phyloP scores from a whole-genome alignment of 2,888 invertebrate species.

The Lamellibrachia satsuma region DNA sequence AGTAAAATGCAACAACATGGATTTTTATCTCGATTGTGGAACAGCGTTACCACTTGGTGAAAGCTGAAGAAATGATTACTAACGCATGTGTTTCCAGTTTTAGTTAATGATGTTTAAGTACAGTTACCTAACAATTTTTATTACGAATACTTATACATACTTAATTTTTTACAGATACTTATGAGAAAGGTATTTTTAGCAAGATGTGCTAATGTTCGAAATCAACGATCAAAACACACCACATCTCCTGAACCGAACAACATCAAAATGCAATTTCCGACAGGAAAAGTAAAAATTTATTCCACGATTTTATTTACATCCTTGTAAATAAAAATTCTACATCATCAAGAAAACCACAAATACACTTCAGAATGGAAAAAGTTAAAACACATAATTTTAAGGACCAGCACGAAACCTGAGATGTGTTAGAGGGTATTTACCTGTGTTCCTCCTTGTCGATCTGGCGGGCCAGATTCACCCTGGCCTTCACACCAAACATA shows the following conservation, averaged over 20 bases:
- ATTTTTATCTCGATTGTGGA: background rate
- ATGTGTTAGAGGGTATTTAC: conserved; percentile 35
- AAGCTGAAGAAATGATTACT: background rate
- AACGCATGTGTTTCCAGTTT: too few relatives aligned
- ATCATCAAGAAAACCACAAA: background rate
- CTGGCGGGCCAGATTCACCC: conserved; percentile 81
- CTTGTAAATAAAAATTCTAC: background rate
- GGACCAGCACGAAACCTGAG: background rate
- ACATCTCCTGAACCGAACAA: background rate
- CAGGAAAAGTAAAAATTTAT: background rate
- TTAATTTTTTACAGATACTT: background rate
- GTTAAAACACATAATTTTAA: background rate
- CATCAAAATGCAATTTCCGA: background rate
- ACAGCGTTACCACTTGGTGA: background rate
- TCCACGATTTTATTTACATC: background rate
- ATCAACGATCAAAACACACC: background rate
- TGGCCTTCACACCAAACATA: conserved; percentile 74
- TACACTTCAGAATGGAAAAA: background rate
- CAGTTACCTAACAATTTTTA: too few relatives aligned
- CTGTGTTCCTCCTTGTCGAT: conserved; percentile 81
- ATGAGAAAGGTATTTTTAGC: background rate
- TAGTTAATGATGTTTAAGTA: too few relatives aligned
- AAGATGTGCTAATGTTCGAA: background rate
- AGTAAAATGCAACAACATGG: background rate
- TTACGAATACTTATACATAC: background rate